Conservation (phyloP, 2,888 invertebrate genomes). For the Drosophila kambysellisi region DNA sequence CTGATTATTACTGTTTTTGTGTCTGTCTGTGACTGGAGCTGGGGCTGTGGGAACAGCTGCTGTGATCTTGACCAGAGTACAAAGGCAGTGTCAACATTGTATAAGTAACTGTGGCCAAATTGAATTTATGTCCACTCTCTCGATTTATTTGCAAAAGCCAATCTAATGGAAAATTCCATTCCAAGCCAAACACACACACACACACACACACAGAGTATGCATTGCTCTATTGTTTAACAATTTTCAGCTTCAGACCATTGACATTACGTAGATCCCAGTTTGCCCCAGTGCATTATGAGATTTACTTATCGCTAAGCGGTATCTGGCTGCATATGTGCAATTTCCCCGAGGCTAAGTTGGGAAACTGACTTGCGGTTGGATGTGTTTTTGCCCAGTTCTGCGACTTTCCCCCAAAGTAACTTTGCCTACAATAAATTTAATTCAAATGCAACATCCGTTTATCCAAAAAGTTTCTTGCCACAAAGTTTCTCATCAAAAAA, state of each 20-base stretch:
- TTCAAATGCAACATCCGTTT: constrained; percentile 12
- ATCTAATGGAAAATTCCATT: constrained; percentile 76
- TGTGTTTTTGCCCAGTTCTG: background rate
- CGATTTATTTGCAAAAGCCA: constrained; percentile 64
- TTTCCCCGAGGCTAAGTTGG: constrained; percentile 22
- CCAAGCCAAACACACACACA: background rate
- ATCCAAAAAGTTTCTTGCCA: background rate
- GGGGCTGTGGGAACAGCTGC: constrained; percentile 11
- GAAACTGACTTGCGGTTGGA: background rate
- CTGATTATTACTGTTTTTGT: constrained; percentile 56
- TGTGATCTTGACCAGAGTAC: constrained; percentile 34
- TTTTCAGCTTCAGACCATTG: constrained; percentile 7
- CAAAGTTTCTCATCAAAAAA: background rate
- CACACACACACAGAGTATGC: background rate
- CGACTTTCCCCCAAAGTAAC: background rate
- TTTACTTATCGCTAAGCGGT: constrained; percentile 8
- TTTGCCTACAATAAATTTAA: constrained; percentile 31
- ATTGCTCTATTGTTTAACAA: constrained; percentile 1
- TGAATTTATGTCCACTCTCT: constrained; percentile 60
- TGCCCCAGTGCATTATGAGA: constrained; percentile 25
- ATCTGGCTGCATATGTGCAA: constrained; percentile 1
- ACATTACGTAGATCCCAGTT: constrained; percentile 23
- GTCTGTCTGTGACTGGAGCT: background rate
- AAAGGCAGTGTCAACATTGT: constrained; percentile 30
- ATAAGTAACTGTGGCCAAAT: constrained; percentile 46